phyloP scores from a whole-genome alignment of 2,797 vertebrate genomes.

The Todus mexicanus region DNA sequence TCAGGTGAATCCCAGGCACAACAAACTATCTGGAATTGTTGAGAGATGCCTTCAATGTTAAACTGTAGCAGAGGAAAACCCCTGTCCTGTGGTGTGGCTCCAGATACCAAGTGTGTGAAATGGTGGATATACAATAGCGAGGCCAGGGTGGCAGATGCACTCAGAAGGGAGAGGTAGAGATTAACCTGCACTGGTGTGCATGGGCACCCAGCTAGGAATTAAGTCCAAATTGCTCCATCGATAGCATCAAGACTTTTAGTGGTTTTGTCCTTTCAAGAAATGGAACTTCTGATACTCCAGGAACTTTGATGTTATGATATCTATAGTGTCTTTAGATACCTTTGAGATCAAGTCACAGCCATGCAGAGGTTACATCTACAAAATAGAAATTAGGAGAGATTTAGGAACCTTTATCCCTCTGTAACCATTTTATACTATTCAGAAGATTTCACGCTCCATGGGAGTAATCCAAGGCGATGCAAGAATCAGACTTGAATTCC shows the following conservation, averaged over 20 bases:
- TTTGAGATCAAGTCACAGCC: not conserved
- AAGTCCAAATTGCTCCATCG: not conserved
- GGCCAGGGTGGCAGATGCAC: not conserved
- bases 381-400: not conserved
- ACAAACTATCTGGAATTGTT: not conserved
- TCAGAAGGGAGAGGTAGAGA: not conserved
- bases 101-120: rapidly evolving
- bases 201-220: not conserved
- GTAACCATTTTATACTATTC: not conserved
- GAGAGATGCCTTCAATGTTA: not conserved
- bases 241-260: not conserved
- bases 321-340: not conserved
- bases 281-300: not conserved
- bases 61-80: not conserved
- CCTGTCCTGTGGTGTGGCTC: not conserved
- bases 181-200: not conserved
- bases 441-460: not conserved
- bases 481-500: not conserved
- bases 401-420: not conserved
- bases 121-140: not conserved
- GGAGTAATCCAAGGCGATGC: not conserved
- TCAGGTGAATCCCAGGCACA: not conserved
- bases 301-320: not conserved
- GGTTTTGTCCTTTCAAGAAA: not conserved
- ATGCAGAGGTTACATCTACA: not conserved